These are phyloP conservation scores for Danaus plexippus DNA, from an alignment of 1,140 invertebrate species.

Conservation along the genomic window DNA sequence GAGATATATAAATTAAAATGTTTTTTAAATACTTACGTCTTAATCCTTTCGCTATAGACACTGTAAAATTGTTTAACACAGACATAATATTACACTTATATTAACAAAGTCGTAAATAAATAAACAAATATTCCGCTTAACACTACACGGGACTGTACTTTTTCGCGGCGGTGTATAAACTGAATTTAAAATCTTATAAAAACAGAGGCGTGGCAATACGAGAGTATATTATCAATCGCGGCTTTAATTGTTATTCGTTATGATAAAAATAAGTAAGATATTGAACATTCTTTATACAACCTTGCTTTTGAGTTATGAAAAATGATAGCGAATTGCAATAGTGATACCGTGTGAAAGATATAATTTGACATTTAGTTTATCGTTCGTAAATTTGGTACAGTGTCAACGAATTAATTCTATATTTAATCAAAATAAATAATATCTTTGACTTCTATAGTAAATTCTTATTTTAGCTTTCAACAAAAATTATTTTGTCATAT, in stretches of 20 bases:
- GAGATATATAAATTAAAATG: too few relatives aligned
- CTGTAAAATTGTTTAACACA: constrained; percentile 53
- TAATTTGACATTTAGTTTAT: too few relatives aligned
- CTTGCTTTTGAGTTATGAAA: constrained; percentile 5
- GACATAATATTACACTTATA: constrained; percentile 37
- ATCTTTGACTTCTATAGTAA: too few relatives aligned
- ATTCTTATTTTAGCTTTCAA: too few relatives aligned
- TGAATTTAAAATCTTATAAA: constrained; percentile 3
- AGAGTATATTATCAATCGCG: constrained; percentile 6
- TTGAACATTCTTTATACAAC: constrained; percentile 3
- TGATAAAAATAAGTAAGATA: constrained; percentile 8
- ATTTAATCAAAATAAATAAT: too few relatives aligned
- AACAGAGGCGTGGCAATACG: constrained; percentile 11
- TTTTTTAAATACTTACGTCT: constrained; percentile 41
- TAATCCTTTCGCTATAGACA: constrained; percentile 46
- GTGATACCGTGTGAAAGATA: too few relatives aligned
- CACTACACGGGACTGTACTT: constrained; percentile 4
- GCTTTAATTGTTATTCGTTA: background rate
- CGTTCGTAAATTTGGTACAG: too few relatives aligned
- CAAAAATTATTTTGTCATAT: too few relatives aligned
- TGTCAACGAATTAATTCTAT: too few relatives aligned
- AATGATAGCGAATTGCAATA: constrained; percentile 9
- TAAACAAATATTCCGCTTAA: constrained; percentile 16
- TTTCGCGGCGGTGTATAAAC: constrained; percentile 18
- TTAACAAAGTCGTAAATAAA: constrained; percentile 10